These are phyloP conservation scores for Phenganax marumi DNA, from an alignment of 92 coral and sea anemone species.

Conservation along the genomic window DNA sequence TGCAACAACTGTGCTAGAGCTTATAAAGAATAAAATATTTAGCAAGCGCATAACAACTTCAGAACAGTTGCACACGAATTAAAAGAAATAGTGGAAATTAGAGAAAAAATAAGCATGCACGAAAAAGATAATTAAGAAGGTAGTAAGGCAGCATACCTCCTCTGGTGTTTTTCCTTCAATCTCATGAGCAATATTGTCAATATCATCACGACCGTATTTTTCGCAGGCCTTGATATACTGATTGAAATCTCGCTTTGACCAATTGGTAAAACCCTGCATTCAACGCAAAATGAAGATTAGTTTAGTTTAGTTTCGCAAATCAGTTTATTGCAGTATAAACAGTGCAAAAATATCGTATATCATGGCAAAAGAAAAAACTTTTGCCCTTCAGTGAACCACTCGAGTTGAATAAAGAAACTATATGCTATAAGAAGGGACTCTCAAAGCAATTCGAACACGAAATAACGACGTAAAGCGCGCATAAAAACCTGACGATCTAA, in stretches of 20 bases:
- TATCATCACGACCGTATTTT: slow-evolving; percentile 92
- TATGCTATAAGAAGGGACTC: too few relatives aligned
- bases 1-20: too few relatives aligned
- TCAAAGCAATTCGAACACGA: too few relatives aligned
- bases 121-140: not conserved
- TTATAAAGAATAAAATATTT: too few relatives aligned
- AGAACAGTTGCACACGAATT: not conserved
- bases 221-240: slow-evolving; percentile 96
- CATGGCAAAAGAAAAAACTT: too few relatives aligned
- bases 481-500: too few relatives aligned
- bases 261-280: slow-evolving; percentile 86
- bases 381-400: too few relatives aligned
- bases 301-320: not conserved
- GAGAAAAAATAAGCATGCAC: too few relatives aligned
- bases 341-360: too few relatives aligned
- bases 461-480: too few relatives aligned
- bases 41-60: not conserved
- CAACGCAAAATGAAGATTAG: not conserved
- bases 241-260: slow-evolving; percentile 98
- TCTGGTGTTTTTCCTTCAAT: slow-evolving; percentile 96
- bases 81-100: not conserved
- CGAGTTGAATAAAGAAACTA: too few relatives aligned
- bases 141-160: slow-evolving; percentile 54
- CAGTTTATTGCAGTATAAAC: too few relatives aligned
- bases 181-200: slow-evolving; percentile 91